Evolutionary conservation across 2,888 invertebrate genomes (phyloP).

Genomic region (Cinara cedri): DNA sequence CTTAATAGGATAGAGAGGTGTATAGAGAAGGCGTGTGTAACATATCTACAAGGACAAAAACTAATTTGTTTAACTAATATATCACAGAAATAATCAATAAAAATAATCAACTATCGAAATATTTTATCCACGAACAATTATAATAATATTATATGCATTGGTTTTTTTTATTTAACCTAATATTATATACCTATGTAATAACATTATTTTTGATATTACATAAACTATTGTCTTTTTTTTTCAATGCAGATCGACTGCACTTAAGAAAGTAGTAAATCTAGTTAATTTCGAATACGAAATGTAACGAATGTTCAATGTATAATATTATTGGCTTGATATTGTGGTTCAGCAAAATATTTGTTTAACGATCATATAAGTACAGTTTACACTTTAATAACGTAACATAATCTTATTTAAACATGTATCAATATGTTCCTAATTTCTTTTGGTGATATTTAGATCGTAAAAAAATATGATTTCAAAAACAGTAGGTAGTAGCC

Average conservation of each 20-base stretch:
- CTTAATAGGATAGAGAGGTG: constrained; percentile 38
- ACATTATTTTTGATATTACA: not conserved
- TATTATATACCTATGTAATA: not conserved
- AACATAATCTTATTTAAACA: not conserved
- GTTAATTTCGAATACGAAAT: not conserved
- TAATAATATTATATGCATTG: not conserved
- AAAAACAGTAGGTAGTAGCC: not conserved
- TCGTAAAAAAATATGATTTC: not conserved
- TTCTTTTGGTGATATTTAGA: not conserved
- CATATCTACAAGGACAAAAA: constrained; percentile 43
- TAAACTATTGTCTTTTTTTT: not conserved
- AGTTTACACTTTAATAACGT: not conserved
- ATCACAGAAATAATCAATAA: constrained; percentile 27
- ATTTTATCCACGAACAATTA: not conserved
- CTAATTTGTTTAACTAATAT: constrained; percentile 25
- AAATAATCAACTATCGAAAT: not conserved
- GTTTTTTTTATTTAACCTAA: not conserved
- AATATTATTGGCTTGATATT: too few relatives aligned
- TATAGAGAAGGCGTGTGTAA: constrained; percentile 39
- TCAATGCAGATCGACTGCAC: too few relatives aligned
- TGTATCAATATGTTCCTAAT: not conserved
- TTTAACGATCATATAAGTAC: too few relatives aligned
- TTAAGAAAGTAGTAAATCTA: not conserved
- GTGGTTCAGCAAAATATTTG: too few relatives aligned
- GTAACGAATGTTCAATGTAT: not conserved